Percentiles rank a stretch among this genome's conserved stretches.
Evolutionary conservation across 1,140 invertebrate species (phyloP).

Genomic region (Caenorhabditis brenneri): DNA sequence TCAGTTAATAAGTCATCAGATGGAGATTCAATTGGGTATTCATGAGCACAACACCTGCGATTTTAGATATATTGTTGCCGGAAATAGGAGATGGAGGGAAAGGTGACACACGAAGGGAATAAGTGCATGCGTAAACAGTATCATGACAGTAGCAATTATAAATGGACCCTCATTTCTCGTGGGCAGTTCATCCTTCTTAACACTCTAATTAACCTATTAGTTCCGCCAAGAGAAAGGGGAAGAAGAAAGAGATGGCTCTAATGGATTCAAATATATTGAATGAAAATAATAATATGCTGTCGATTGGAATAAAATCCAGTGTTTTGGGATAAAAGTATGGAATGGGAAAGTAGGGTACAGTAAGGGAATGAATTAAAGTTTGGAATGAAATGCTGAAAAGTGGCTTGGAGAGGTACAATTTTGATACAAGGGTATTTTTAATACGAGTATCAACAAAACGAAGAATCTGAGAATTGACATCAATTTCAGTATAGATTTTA

Average conservation of each 20-base stretch:
- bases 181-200: neutral
- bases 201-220: conserved; percentile 24
- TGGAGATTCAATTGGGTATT: conserved; percentile 30
- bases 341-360: too few relatives aligned
- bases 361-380: too few relatives aligned
- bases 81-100: neutral
- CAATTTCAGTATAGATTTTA: too few relatives aligned
- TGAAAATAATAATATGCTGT: neutral
- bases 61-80: conserved; percentile 16
- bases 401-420: too few relatives aligned
- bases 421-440: too few relatives aligned
- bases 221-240: neutral
- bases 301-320: too few relatives aligned
- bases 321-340: too few relatives aligned
- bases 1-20: conserved; percentile 26
- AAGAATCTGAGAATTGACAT: too few relatives aligned
- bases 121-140: neutral
- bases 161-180: neutral
- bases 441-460: too few relatives aligned
- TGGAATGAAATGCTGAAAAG: too few relatives aligned
- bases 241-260: neutral
- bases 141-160: conserved; percentile 23
- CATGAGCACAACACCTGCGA: conserved; percentile 36
- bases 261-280: conserved; percentile 28
- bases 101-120: neutral